Evolutionary conservation across 1,140 invertebrate species (phyloP).

Genomic region (Drosophila aff.): DNA sequence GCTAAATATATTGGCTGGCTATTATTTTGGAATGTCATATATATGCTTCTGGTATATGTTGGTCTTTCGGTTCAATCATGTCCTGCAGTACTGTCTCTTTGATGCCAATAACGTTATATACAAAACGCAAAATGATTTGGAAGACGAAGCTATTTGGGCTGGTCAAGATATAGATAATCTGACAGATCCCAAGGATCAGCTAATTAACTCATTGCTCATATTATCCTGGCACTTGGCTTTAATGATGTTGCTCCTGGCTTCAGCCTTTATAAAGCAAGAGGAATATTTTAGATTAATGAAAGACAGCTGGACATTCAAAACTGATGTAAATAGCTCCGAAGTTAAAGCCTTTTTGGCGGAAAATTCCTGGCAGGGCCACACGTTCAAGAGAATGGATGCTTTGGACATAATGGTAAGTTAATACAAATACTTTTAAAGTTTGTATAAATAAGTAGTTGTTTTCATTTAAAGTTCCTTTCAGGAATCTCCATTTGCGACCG

Average conservation of each 20-base stretch:
- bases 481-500: slow-evolving; percentile 17
- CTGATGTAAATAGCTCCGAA: neutral
- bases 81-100: slow-evolving; percentile 7
- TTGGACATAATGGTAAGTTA: slow-evolving; percentile 34
- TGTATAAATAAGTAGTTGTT: neutral
- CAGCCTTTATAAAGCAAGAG: slow-evolving; percentile 39
- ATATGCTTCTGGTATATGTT: slow-evolving; percentile 10
- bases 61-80: slow-evolving; percentile 10
- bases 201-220: neutral
- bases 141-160: slow-evolving; percentile 40
- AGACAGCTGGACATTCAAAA: slow-evolving; percentile 23
- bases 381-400: slow-evolving; percentile 19
- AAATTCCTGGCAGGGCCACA: neutral
- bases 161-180: slow-evolving; percentile 3
- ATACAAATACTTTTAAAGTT: neutral
- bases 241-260: slow-evolving; percentile 33
- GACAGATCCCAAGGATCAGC: neutral
- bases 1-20: slow-evolving; percentile 32
- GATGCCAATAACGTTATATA: slow-evolving; percentile 13
- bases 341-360: neutral
- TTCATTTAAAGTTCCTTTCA: slow-evolving; percentile 17
- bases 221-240: slow-evolving; percentile 39
- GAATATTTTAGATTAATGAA: slow-evolving; percentile 22
- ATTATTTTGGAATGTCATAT: slow-evolving; percentile 43
- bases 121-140: slow-evolving; percentile 29